Percentiles rank a stretch among this genome's conserved stretches.
phyloP scores from a whole-genome alignment of 2,888 invertebrate genomes.

The Caenorhabditis macrosperma region DNA sequence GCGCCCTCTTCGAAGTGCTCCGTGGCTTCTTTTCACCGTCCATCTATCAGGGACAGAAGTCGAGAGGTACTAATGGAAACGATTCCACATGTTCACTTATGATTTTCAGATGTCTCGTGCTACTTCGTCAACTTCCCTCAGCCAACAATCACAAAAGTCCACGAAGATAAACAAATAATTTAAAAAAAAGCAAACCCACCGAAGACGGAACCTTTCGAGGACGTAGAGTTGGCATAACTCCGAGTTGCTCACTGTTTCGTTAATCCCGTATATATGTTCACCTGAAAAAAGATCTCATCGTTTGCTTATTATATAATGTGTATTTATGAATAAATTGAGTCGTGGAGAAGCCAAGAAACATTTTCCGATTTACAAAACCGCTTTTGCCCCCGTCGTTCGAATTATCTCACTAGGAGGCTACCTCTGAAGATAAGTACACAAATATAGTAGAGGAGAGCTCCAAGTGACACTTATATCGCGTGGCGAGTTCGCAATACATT shows the following conservation, averaged over 20 bases:
- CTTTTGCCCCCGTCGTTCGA: background rate
- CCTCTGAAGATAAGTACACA: slow-evolving; percentile 38
- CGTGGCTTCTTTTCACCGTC: slow-evolving; percentile 66
- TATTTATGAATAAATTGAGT: background rate
- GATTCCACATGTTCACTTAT: background rate
- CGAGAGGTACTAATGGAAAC: slow-evolving; percentile 23
- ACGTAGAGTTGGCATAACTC: background rate
- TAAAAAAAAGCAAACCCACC: background rate
- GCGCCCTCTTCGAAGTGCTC: slow-evolving; percentile 73
- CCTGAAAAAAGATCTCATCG: background rate
- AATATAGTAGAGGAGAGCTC: slow-evolving; percentile 40
- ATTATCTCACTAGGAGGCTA: slow-evolving; percentile 6
- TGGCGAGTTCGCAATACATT: slow-evolving; percentile 49
- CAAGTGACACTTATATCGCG: slow-evolving; percentile 55
- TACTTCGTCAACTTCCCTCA: slow-evolving; percentile 58
- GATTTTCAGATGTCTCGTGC: slow-evolving; percentile 58
- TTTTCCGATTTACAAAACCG: too few species aligned
- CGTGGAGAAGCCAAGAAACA: too few species aligned
- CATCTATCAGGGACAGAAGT: slow-evolving; percentile 46
- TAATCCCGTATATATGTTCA: background rate
- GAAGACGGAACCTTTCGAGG: background rate
- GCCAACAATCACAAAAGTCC: slow-evolving; percentile 26
- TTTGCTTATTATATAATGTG: background rate
- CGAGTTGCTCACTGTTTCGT: background rate
- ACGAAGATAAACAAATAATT: background rate